Evolutionary conservation across 2,888 invertebrate genomes (phyloP), one percentile per base, ranked within the genome.

Genomic region (Glyphotaelius pellucidus): DNA sequence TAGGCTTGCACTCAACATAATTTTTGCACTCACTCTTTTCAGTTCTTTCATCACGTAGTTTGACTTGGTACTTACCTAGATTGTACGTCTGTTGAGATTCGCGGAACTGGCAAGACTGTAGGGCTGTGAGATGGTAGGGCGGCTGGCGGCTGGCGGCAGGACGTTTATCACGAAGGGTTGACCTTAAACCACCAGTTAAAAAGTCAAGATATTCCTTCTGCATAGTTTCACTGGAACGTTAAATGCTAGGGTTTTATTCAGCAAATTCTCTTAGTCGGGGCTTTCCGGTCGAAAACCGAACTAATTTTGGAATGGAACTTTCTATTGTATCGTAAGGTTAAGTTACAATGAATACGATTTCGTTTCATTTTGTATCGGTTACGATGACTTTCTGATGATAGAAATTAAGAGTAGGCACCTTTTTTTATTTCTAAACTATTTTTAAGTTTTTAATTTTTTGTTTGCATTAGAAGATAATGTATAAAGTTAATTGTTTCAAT

Each of bases 161-260:
- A n/a, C 25, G 67, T 67, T 67, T 86, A 86, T 86, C 86, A 42
- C 86, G 86, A 86, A 86, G 30, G 86, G 86, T 86, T 86, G 35
- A 19, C 86, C 86, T 42, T 42, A 83, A 83, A 83, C 83, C 83
- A 42, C 67, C 86, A 86, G 86, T 86, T 86, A 86, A 86, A 47
- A 86, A 86, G 86, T 86, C 86, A 86, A 47, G 86, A 86, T 38
- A 67, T 67, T 86, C 42, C 42, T 30, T 86, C 42, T 86, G 19
- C 86, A 25, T 67, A n/a, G 86, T 47, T 86, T 86, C n/a, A 30
- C 86, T 47, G 86, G n/a, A 86, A 86, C 42, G 86, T 47, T 2
- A 86, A 86, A 86, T n/a, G 15, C n/a, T 9, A 4, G 25, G 25
- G 67, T 67, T 67, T 67, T 67, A 67, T 67, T 67, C 67, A 67